Evolutionary conservation across 2,113 vertebrate genomes (phyloP).

Genomic region (Cichladusa arquata): DNA sequence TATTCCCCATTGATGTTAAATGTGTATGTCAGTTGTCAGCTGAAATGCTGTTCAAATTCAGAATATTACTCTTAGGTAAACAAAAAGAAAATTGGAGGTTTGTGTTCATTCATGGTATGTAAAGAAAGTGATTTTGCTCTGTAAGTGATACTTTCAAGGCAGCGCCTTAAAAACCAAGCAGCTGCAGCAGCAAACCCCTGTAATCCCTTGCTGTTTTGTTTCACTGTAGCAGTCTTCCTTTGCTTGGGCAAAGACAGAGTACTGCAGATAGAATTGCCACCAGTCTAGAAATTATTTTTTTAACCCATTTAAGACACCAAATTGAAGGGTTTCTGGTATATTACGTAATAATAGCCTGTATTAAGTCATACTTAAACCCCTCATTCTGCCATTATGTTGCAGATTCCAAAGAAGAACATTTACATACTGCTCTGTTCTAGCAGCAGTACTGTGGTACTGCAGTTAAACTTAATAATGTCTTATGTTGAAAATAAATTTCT

Average conservation of each 20-base stretch:
- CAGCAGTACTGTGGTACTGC: not conserved
- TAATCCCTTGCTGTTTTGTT: not conserved
- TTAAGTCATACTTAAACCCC: not conserved
- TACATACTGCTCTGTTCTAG: not conserved
- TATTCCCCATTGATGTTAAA: not conserved
- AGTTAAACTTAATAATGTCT: not conserved
- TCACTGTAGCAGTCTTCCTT: not conserved
- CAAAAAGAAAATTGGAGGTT: not conserved
- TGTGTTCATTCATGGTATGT: not conserved
- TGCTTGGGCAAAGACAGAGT: not conserved
- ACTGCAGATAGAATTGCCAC: not conserved
- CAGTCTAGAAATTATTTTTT: not conserved
- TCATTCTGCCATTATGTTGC: not conserved
- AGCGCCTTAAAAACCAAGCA: not conserved
- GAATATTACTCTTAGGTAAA: constrained; percentile 6
- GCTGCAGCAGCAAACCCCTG: not conserved
- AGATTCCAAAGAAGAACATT: not conserved
- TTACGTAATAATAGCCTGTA: not conserved
- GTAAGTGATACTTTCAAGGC: not conserved
- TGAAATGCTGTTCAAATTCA: not conserved
- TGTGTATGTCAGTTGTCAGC: not conserved
- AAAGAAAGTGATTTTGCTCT: not conserved
- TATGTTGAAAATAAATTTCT: not conserved
- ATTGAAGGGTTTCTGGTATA: not conserved
- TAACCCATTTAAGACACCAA: not conserved